Base-by-base conservation (phyloP, 2,113 vertebrate genomes). In the Rhinogobius similis region DNA sequence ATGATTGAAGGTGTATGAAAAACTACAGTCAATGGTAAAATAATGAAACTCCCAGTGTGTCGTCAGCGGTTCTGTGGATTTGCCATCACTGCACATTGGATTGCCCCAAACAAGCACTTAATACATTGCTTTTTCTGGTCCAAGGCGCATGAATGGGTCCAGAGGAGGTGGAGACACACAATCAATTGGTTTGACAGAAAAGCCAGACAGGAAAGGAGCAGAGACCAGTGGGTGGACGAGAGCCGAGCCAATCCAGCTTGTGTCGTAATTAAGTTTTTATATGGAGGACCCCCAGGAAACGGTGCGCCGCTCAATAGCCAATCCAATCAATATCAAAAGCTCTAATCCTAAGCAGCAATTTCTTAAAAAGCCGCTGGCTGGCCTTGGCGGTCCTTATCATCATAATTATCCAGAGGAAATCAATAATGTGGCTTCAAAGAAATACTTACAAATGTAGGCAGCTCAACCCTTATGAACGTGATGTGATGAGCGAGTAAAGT, bases 31-130 rank as follows among this genome's bases (percentile, higher is more conserved):
- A 88, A n/a, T 11, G 36, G 71, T 78, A 83, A 86, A 89, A 86
- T 86, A 92, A 91, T 91, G 79, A 76, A 77, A 87, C 88, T 85
- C 84, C 73, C 67, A 21, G 46, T 72, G 82, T 76, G 77, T 71
- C 89, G 91, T 92, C 92, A 93, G 92, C 91, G 92, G 73, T 90
- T 89, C 14, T 79, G 82, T 41, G 72, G 93, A 92, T 92, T 85
- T 90, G 89, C 89, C 87, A 91, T 91, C 86, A 81, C 80, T 88
- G 90, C 90, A 92, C 87, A 88, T 91, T 92, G 88, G 77, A 93
- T 92, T 91, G 92, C 92, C 91, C 89, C 88, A 92, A 92, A 93
- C 89, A 91, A 92, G 88, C 91, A 88, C 89, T 91, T 93, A 92
- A 92, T 91, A 86, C 85, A 90, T 92, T 92, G 83, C 85, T 83